Percentiles rank a stretch among this genome's conserved stretches.
Conservation (phyloP, 2,888 invertebrate genomes). For the Leptogaster cylindrica region DNA sequence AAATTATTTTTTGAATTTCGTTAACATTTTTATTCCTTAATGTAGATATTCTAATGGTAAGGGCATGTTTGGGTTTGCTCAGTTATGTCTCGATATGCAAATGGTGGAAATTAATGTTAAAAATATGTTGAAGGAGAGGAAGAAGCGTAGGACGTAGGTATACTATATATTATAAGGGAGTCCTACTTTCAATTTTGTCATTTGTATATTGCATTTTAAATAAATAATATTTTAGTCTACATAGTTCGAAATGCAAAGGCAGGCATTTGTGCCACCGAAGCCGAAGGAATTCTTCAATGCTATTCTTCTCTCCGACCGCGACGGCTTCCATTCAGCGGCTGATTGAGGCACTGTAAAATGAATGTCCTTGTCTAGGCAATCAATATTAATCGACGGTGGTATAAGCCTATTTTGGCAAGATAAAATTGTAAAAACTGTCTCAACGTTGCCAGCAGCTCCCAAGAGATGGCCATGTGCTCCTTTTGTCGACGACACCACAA, state of each 20-base stretch:
- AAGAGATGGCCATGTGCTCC: constrained; percentile 97
- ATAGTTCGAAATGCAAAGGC: constrained; percentile 71
- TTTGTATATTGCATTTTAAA: no score
- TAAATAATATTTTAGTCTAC: no score
- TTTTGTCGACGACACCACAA: constrained; percentile 88
- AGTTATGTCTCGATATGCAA: no score
- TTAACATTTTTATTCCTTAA: background rate
- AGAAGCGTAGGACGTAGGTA: no score
- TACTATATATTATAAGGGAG: no score
- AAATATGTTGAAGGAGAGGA: no score
- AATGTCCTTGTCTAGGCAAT: constrained; percentile 69
- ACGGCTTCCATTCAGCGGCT: constrained; percentile 52
- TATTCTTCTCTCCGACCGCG: constrained; percentile 63
- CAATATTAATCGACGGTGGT: constrained; percentile 90
- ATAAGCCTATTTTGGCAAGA: constrained; percentile 76
- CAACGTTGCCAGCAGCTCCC: constrained; percentile 96
- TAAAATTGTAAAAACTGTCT: constrained; percentile 83
- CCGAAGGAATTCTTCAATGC: constrained; percentile 98
- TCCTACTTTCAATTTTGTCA: no score
- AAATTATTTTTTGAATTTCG: constrained; percentile 10
- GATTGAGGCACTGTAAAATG: constrained; percentile 74
- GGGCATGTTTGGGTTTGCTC: no score
- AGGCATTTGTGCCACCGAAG: constrained; percentile 98
- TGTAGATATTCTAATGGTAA: no score
- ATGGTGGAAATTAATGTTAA: no score